Evolutionary conservation across 1,140 invertebrate species (phyloP).

Genomic region (Orchesella cincta): DNA sequence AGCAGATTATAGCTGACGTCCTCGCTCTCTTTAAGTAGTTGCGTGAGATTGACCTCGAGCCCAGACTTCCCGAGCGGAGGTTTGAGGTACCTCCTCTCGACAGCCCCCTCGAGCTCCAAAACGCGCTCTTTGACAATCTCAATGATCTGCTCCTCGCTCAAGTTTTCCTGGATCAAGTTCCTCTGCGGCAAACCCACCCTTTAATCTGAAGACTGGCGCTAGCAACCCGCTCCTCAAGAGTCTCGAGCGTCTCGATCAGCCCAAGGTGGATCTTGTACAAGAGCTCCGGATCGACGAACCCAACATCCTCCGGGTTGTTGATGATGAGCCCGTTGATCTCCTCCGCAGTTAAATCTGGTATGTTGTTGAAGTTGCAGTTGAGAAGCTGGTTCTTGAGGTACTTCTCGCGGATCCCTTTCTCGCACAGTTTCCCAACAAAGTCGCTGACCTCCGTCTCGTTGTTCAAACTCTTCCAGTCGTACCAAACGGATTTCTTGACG

Average conservation of each 20-base stretch:
- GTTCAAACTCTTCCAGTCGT: slow-evolving; percentile 86
- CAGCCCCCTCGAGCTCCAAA: slow-evolving; percentile 79
- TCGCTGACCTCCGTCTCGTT: slow-evolving; percentile 69
- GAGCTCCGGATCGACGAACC: slow-evolving; percentile 63
- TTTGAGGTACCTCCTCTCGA: slow-evolving; percentile 90
- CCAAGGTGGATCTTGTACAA: slow-evolving; percentile 77
- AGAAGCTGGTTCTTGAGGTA: slow-evolving; percentile 72
- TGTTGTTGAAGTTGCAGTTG: slow-evolving; percentile 3
- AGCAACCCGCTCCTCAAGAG: slow-evolving; percentile 86
- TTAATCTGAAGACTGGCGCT: slow-evolving; percentile 90
- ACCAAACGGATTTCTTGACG: slow-evolving; percentile 61
- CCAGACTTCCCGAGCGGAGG: slow-evolving; percentile 73
- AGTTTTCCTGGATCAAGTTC: slow-evolving; percentile 17
- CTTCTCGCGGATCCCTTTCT: slow-evolving; percentile 82
- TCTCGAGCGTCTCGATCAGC: slow-evolving; percentile 83
- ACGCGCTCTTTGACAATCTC: slow-evolving; percentile 72
- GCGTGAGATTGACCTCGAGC: slow-evolving; percentile 41
- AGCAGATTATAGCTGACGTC: neutral
- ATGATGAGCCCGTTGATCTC: neutral
- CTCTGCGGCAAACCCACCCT: slow-evolving; percentile 51
- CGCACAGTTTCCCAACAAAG: slow-evolving; percentile 75
- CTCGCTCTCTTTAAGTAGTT: slow-evolving; percentile 5
- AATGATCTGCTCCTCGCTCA: neutral
- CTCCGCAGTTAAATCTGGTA: slow-evolving; percentile 1
- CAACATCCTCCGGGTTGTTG: neutral